Evolutionary conservation across 2,113 vertebrate species (phyloP).

Genomic region (Martes martes): DNA sequence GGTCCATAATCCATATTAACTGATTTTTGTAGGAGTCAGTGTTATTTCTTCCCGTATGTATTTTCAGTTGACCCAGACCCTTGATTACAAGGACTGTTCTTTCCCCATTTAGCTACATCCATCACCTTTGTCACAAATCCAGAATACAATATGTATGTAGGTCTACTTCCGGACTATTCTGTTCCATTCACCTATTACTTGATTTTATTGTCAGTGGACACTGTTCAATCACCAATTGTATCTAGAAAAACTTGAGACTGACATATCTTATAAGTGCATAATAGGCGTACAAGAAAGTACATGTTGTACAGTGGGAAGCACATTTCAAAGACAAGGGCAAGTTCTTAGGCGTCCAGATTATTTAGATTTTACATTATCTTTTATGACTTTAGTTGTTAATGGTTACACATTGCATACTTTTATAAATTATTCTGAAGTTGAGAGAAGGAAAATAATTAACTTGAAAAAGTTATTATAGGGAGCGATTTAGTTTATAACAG

Average conservation of each 20-base stretch:
- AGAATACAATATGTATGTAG: neutral
- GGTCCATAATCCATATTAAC: neutral
- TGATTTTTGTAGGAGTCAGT: neutral
- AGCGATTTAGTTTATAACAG: neutral
- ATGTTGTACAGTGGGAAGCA: neutral
- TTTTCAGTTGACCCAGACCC: neutral
- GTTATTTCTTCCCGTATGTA: neutral
- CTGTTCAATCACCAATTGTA: neutral
- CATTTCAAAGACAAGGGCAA: neutral
- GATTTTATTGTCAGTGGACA: neutral
- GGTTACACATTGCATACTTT: neutral
- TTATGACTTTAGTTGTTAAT: neutral
- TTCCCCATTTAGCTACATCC: neutral
- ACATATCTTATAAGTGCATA: neutral
- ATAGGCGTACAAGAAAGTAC: neutral
- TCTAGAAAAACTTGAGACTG: neutral
- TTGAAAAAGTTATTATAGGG: neutral
- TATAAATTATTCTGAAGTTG: neutral
- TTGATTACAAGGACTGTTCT: neutral
- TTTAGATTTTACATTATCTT: neutral
- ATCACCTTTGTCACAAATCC: neutral
- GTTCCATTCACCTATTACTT: neutral
- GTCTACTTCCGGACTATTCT: neutral
- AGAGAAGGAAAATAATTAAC: neutral
- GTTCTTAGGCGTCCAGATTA: neutral